These are phyloP conservation scores for Hylomyscus alleni DNA, from an alignment of 2,797 vertebrate species.

Conservation along the genomic window DNA sequence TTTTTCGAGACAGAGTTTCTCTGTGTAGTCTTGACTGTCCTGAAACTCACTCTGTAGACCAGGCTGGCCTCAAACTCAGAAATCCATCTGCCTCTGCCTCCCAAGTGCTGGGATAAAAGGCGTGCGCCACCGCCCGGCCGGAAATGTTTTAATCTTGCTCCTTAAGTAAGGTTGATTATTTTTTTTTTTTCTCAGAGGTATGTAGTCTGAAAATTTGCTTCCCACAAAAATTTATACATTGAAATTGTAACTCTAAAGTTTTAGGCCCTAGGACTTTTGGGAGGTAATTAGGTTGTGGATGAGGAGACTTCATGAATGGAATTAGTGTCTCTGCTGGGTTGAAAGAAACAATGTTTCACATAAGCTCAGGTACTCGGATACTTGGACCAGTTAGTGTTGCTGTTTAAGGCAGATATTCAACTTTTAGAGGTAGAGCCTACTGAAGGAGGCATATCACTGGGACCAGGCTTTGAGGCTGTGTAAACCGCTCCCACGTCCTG, in stretches of 20 bases:
- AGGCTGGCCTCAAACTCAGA: no score
- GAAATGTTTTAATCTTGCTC: constrained; percentile 37
- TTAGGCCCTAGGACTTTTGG: not conserved
- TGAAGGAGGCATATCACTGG: not conserved
- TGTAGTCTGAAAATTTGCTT: not conserved
- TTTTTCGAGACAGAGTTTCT: no score
- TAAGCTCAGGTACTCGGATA: not conserved
- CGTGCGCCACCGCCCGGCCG: no score
- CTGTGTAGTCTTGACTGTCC: no score
- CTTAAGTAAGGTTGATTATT: not conserved
- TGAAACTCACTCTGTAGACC: no score
- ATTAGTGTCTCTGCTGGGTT: not conserved
- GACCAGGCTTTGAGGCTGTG: not conserved
- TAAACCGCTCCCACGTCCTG: no score
- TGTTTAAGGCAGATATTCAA: no score
- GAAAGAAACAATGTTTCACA: not conserved
- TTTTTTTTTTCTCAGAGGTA: not conserved
- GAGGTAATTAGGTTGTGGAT: not conserved
- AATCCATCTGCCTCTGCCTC: no score
- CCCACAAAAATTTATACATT: not conserved
- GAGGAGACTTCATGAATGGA: not conserved
- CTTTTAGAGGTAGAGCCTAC: not conserved
- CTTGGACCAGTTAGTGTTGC: no score
- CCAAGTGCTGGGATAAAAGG: no score
- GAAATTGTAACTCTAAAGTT: not conserved